These are phyloP conservation scores for Drosophila murphyi DNA, from an alignment of 1,140 invertebrate species.

Conservation along the genomic window DNA sequence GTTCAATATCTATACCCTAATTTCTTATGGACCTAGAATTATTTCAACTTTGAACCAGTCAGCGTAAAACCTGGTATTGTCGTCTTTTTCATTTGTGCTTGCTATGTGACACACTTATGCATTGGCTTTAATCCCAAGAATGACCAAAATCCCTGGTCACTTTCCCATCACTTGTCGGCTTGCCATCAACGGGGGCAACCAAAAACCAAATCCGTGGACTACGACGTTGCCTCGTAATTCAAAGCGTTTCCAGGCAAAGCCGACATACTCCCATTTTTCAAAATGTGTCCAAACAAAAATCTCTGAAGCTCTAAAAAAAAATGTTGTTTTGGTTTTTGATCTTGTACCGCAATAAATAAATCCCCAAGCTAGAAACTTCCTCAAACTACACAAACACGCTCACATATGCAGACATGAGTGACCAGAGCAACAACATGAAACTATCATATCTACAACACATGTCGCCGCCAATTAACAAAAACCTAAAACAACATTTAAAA, in stretches of 20 bases:
- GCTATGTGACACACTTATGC: conserved; percentile 36
- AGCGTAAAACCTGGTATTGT: conserved; percentile 20
- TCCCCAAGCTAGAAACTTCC: conserved; percentile 72
- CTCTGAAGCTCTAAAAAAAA: conserved; percentile 16
- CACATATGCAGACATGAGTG: conserved; percentile 64
- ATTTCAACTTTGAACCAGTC: conserved; percentile 27
- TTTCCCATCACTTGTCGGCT: conserved; percentile 51
- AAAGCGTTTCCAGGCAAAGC: conserved; percentile 35
- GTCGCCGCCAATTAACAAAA: conserved; percentile 80
- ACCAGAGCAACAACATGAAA: conserved; percentile 35
- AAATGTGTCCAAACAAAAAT: conserved; percentile 25
- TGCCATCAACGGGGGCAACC: conserved; percentile 8
- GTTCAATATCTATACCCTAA: conserved; percentile 12
- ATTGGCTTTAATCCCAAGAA: conserved; percentile 34
- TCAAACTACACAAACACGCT: conserved; percentile 21
- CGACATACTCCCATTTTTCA: conserved; percentile 49
- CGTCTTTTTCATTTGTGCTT: background rate
- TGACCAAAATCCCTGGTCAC: conserved; percentile 10
- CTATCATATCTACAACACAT: conserved; percentile 72
- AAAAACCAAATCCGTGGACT: conserved; percentile 18
- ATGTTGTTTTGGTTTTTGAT: conserved; percentile 55
- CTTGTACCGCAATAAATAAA: conserved; percentile 63
- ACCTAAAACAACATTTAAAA: conserved; percentile 72
- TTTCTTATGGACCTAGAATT: background rate
- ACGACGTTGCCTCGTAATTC: conserved; percentile 30